Percentiles rank a stretch among this genome's conserved stretches.
phyloP scores from a whole-genome alignment of 2,797 vertebrate species.

The Pseudochromis fuscus region DNA sequence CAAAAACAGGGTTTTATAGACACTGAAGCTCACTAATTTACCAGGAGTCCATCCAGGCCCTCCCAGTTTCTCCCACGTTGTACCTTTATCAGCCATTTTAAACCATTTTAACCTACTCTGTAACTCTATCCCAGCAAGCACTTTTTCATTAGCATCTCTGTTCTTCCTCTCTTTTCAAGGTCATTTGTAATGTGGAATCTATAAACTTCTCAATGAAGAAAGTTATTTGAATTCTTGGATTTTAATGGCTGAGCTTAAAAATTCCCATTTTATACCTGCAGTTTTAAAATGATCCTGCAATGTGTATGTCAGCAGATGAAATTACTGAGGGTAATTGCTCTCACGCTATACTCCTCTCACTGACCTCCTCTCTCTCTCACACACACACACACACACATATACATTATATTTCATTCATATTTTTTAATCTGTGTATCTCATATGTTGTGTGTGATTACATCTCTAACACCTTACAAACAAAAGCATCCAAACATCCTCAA shows the following conservation, averaged over 20 bases:
- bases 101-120: slow-evolving; percentile 69
- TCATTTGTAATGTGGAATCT: slow-evolving; percentile 86
- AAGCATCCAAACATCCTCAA: not conserved
- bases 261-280: slow-evolving; percentile 81
- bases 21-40: slow-evolving; percentile 29
- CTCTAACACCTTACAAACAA: slow-evolving; percentile 1
- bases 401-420: slow-evolving; percentile 1
- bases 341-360: slow-evolving; percentile 34
- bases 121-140: slow-evolving; percentile 74
- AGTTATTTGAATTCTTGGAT: slow-evolving; percentile 89
- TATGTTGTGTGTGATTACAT: not conserved
- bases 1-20: slow-evolving; percentile 42
- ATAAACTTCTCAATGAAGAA: slow-evolving; percentile 86
- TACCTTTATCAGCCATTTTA: slow-evolving; percentile 65
- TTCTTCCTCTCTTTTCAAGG: slow-evolving; percentile 75
- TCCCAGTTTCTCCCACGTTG: slow-evolving; percentile 49
- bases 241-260: slow-evolving; percentile 86
- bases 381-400: not conserved
- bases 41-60: slow-evolving; percentile 9
- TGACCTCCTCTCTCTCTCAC: slow-evolving; percentile 11
- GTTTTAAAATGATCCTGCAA: slow-evolving; percentile 83
- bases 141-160: slow-evolving; percentile 76
- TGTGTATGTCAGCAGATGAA: slow-evolving; percentile 81
- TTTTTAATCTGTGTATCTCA: not conserved
- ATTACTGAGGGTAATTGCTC: slow-evolving; percentile 78